phyloP scores from a whole-genome alignment of 2,797 vertebrate genomes.

The Myotis daubentonii region DNA sequence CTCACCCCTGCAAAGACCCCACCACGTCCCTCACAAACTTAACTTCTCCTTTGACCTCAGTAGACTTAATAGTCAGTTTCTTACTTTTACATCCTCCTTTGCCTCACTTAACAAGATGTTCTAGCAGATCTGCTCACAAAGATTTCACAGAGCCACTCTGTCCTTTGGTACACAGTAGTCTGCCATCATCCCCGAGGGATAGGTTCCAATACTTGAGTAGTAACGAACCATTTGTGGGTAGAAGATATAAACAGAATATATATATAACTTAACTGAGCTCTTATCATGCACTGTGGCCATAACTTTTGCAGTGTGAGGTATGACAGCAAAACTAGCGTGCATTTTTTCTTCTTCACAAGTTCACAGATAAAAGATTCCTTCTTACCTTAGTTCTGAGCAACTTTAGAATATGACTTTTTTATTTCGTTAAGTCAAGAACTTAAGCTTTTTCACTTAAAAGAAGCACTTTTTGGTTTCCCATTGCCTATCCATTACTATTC shows the following conservation, averaged over 20 bases:
- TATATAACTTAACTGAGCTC: background rate
- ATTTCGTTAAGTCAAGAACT: background rate
- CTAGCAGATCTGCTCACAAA: constrained; percentile 3
- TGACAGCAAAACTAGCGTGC: background rate
- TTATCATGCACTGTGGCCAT: background rate
- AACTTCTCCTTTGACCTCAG: constrained; percentile 67
- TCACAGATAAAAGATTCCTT: background rate
- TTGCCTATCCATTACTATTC: background rate
- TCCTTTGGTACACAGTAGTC: background rate
- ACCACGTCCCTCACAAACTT: constrained; percentile 57
- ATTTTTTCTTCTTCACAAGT: background rate
- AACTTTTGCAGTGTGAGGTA: background rate
- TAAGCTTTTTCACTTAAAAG: background rate
- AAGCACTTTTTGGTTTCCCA: background rate
- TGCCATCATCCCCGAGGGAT: background rate
- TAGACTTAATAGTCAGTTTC: constrained; percentile 63
- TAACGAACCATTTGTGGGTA: background rate
- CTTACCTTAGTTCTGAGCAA: background rate
- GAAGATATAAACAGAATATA: background rate
- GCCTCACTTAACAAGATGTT: constrained; percentile 66
- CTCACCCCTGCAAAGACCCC: background rate
- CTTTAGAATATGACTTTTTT: background rate
- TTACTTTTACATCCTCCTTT: constrained; percentile 67
- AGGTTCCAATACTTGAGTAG: background rate
- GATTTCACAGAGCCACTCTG: background rate